Base-by-base conservation (phyloP, 2,113 vertebrate species). In the Apeltes quadracus region DNA sequence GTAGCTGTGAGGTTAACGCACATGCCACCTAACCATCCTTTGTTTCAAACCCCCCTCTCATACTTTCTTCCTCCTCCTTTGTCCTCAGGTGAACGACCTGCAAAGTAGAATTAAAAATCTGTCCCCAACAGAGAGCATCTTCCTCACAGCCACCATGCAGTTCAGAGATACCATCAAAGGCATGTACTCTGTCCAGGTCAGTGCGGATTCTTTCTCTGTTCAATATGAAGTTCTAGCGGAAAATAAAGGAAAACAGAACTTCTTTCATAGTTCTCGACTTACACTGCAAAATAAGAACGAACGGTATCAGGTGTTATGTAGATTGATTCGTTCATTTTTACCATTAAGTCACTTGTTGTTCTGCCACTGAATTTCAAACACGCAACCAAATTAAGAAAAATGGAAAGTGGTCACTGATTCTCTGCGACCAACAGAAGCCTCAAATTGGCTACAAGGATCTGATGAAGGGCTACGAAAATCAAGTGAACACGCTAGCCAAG, bases 121-220 rank as follows among this genome's bases (percentile, higher is more conserved):
- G 81, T 96, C 97, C 0, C 88, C 89, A n/a, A 93, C 95, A 0
- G 98, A 99, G 81, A 92, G 61, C 64, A 90, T 98, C 55, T 98
- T 98, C 78, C 95, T 97, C 20, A 90, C 87, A 50, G 96, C 97
- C 82, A 98, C 96, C 0, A 95, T 94, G 69, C 92, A 95, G 75
- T 99, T 99, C 83, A 93, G 98, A 84, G 94, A 94, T 64, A 96
- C 93, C 66, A 95, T 99, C 79, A 99, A 99, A 75, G 94, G 94
- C 86, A 96, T 98, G 96, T 98, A 97, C 82, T 96, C 96, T 0
- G 75, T 95, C 27, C 93, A 95, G 15, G 98, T 99, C 85, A 87
- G 97, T 94, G 20, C 12, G 23, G 0, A n/a, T 3, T 57, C 51
- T 54, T 61, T 36, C 6, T 36, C 36, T 12, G 2, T 46, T 16